Base-by-base conservation (phyloP, 2,888 invertebrate genomes). In the Pimpla rufipes region DNA sequence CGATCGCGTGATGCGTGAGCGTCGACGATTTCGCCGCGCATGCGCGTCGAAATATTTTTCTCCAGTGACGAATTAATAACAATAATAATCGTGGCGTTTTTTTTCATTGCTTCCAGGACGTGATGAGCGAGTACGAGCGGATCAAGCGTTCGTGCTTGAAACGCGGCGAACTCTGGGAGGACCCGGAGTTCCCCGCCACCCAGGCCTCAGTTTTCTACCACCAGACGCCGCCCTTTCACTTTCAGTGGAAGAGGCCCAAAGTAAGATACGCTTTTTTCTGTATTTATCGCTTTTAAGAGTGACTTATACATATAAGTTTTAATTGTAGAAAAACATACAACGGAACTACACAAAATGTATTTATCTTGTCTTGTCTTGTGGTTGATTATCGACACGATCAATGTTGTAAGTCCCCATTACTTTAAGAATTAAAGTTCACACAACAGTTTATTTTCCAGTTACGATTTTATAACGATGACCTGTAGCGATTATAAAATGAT, bases 221-320 rank as follows among this genome's bases (percentile, higher is more conserved):
- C 93, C 98, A 98, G 93, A 98, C 97, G 13, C 98, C 98, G n/a
- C 97, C 98, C 0, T 98, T 98, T 93, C 96, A 97, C 90, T 98
- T 98, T 91, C 96, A 96, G 83, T 98, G 98, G 98, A 98, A 97
- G 91, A 94, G 98, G 89, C 96, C 97, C 1, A 96, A 96, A 95
- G 97, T 97, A 94, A 94, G 93, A 81, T 35, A n/a, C n/a, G 8
- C n/a, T 16, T 37, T 59, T 59, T 7, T 37, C 13, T 3, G 0
- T n/a, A n/a, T n/a, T n/a, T n/a, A n/a, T n/a, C n/a, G n/a, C n/a
- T n/a, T n/a, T n/a, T n/a, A n/a, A n/a, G n/a, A n/a, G n/a, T n/a
- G n/a, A n/a, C n/a, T n/a, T n/a, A n/a, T n/a, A n/a, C n/a, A n/a
- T n/a, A n/a, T n/a, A n/a, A n/a, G n/a, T n/a, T n/a, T n/a, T n/a